Percentiles rank a stretch among this genome's conserved stretches.
Evolutionary conservation across 2,888 invertebrate species (phyloP).

Genomic region (Globia sparganii): DNA sequence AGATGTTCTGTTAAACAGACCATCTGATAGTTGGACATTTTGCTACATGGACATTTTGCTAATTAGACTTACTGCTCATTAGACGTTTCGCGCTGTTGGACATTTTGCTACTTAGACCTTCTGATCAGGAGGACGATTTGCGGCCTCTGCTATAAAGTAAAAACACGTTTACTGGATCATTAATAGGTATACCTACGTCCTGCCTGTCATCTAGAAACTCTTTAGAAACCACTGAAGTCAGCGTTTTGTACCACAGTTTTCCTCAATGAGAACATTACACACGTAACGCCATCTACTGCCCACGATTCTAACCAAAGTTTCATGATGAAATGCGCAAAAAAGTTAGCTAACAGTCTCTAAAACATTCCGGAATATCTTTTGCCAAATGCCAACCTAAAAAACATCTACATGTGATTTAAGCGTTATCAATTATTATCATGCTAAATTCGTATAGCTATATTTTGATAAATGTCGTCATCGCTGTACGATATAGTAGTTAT

Average conservation of each 20-base stretch:
- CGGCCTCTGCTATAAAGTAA: background rate
- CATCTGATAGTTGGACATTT: no score
- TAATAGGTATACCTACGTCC: no score
- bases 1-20: no score
- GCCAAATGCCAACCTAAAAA: constrained; percentile 47
- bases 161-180: background rate
- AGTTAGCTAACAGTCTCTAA: background rate
- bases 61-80: no score
- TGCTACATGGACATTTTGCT: no score
- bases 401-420: constrained; percentile 44
- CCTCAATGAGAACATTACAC: constrained; percentile 15
- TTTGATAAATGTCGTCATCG: constrained; percentile 54
- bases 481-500: background rate
- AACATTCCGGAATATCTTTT: constrained; percentile 24
- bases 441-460: constrained; percentile 28
- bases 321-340: constrained; percentile 13
- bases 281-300: constrained; percentile 38
- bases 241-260: no score
- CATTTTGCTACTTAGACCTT: no score
- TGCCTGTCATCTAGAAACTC: no score
- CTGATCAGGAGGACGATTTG: no score
- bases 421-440: constrained; percentile 57
- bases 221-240: no score
- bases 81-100: no score
- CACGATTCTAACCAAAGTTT: background rate